Evolutionary conservation across 2,888 invertebrate species (phyloP), one percentile per base, ranked within the genome.

Genomic region (Phlogophora meticulosa): DNA sequence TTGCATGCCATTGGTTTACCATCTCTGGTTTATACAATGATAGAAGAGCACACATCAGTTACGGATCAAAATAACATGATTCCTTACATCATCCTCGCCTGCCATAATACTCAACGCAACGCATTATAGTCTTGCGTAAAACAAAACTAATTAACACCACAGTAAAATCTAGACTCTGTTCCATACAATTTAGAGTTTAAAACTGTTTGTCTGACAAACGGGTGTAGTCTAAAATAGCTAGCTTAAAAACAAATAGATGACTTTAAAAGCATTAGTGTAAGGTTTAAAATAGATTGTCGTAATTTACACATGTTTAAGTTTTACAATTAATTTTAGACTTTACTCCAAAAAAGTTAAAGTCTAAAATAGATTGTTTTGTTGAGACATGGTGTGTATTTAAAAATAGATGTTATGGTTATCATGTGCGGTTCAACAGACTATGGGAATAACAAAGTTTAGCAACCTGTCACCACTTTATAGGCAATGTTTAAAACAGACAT

Each of bases 371-470:
- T 40, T 59, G 53, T 4, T 0, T 0, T 22, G 43, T 43, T 5
- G 1, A 43, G 36, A 55, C 7, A 51, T 68, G 61, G 46, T 55
- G 48, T 40, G 40, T 56, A 40, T 61, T 58, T 67, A 67, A 67
- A 81, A 62, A 76, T 80, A 82, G 58, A 51, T 10, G 49, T 34
- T 62, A 67, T 71, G 53, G 43, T 62, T 59, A 32, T 76, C 55
- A 61, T 63, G 55, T 64, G 59, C 48, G 46, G 70, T 75, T 78
- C 58, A 82, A 75, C 62, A 69, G 38, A 67, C 62, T 53, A 48
- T 65, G 24, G 45, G 59, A 59, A 67, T 62, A 67, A 66, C 76
- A 80, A 52, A 45, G 61, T 80, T 76, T 51, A 43, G 32, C 45
- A 68, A 80, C 36, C 60, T 76, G 76, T 69, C 76, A 80, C 36